Evolutionary conservation across 2,888 invertebrate genomes (phyloP).

Genomic region (Papilio demoleus): DNA sequence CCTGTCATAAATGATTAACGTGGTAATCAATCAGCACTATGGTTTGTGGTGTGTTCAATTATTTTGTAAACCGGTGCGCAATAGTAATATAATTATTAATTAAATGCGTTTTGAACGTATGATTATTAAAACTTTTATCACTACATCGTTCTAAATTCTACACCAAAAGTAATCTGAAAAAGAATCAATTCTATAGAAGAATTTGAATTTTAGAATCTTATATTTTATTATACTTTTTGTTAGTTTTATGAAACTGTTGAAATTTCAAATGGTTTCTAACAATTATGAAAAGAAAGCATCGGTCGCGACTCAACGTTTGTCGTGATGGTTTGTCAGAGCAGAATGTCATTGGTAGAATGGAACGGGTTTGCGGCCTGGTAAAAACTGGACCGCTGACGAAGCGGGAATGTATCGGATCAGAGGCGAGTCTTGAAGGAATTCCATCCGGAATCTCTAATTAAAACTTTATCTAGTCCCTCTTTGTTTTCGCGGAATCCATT

Average conservation of each 20-base stretch:
- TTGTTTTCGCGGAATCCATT: slow-evolving; percentile 46
- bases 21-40: slow-evolving; percentile 37
- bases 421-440: slow-evolving; percentile 70
- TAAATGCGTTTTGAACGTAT: background rate
- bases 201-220: background rate
- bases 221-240: background rate
- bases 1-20: slow-evolving; percentile 35
- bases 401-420: slow-evolving; percentile 76
- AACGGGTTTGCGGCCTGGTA: slow-evolving; percentile 71
- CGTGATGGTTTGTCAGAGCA: slow-evolving; percentile 65
- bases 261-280: slow-evolving; percentile 29
- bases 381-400: slow-evolving; percentile 75
- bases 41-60: slow-evolving; percentile 31
- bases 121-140: too few species aligned
- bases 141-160: too few species aligned
- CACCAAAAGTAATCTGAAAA: too few species aligned
- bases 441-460: slow-evolving; percentile 81
- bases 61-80: slow-evolving; percentile 15
- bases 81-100: slow-evolving; percentile 12
- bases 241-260: background rate
- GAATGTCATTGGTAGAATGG: slow-evolving; percentile 64
- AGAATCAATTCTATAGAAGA: background rate
- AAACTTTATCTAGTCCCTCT: slow-evolving; percentile 77
- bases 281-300: slow-evolving; percentile 60
- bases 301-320: slow-evolving; percentile 67